phyloP scores from a whole-genome alignment of 2,113 vertebrate genomes.

The Thomomys bottae region DNA sequence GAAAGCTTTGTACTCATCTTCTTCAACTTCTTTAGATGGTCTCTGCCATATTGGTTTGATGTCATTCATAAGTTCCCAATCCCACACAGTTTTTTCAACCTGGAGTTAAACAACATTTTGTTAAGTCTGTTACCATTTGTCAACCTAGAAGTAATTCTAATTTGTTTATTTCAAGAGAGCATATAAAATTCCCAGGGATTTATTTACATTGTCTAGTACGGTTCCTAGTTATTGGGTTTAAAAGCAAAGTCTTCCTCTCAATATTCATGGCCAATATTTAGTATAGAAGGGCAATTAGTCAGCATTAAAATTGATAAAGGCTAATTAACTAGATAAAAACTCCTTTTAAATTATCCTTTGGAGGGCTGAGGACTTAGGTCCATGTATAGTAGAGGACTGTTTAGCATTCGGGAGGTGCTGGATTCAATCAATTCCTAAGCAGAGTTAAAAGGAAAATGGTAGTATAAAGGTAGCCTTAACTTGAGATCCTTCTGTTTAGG shows the following conservation, averaged over 20 bases:
- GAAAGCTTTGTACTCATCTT: slow-evolving; percentile 98
- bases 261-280: no score
- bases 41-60: slow-evolving; percentile 99
- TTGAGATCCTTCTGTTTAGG: background rate
- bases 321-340: no score
- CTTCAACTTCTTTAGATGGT: slow-evolving; percentile 96
- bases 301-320: background rate
- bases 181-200: no score
- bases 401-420: background rate
- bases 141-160: background rate
- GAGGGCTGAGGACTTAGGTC: no score
- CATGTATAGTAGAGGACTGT: background rate
- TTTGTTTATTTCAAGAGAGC: background rate
- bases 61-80: slow-evolving; percentile 99
- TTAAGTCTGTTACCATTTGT: background rate
- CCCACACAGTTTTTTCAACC: slow-evolving; percentile 99
- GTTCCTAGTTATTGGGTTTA: background rate
- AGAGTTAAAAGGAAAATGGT: no score
- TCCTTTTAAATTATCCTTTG: no score
- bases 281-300: background rate
- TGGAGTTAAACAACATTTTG: slow-evolving; percentile 73
- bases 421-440: background rate
- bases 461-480: background rate
- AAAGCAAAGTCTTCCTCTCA: background rate
- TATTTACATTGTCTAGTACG: background rate